Conservation (phyloP, 2,888 invertebrate genomes). For the Blomia tropicalis region DNA sequence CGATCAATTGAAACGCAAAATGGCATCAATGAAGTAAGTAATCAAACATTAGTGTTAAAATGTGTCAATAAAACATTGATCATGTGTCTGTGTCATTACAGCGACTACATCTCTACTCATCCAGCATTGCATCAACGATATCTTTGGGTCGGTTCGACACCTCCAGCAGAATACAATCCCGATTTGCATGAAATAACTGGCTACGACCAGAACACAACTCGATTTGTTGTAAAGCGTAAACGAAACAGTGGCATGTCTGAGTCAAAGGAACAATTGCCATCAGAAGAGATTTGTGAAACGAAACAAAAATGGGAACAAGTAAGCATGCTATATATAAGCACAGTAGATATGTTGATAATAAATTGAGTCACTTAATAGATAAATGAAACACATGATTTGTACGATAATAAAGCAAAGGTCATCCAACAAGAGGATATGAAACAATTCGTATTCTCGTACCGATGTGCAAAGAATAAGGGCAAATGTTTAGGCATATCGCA, state of each 20-base stretch:
- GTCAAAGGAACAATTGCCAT: constrained; percentile 25
- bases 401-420: constrained; percentile 29
- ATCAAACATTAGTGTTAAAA: background rate
- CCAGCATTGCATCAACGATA: constrained; percentile 29
- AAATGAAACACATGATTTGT: constrained; percentile 29
- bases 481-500: constrained; percentile 29
- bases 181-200: constrained; percentile 20
- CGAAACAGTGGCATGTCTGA: background rate
- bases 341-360: background rate
- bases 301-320: constrained; percentile 29
- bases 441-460: constrained; percentile 30
- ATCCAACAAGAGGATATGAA: constrained; percentile 29
- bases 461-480: constrained; percentile 27
- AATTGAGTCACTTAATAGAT: constrained; percentile 13
- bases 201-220: background rate
- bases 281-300: constrained; percentile 30
- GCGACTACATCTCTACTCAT: constrained; percentile 28
- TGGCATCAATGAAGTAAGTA: constrained; percentile 16
- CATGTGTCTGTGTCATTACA: no score
- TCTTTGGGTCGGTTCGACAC: constrained; percentile 29
- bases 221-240: background rate
- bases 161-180: constrained; percentile 29
- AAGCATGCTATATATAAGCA: background rate
- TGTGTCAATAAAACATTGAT: background rate
- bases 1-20: constrained; percentile 9